A percentile compares a stretch with the other conserved stretches of the same genome.
phyloP scores from a whole-genome alignment of 2,113 vertebrate species.

The Catharus bicknelli region DNA sequence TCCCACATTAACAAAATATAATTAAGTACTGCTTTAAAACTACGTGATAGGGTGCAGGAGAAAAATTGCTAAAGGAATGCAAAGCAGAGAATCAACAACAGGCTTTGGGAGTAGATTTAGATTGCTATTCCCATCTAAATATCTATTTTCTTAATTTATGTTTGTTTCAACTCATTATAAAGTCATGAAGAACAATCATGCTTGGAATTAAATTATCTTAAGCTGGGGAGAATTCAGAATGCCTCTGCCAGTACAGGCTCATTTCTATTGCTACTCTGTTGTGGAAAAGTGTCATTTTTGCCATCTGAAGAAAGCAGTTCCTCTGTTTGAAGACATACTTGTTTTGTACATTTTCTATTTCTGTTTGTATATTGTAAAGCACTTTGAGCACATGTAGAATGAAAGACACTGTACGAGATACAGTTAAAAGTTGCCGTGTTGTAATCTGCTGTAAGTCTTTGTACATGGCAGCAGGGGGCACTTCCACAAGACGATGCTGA shows the following conservation, averaged over 20 bases:
- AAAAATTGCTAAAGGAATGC: not conserved
- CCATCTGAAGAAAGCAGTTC: constrained; percentile 32
- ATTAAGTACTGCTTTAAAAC: not conserved
- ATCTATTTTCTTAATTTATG: not conserved
- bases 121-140: not conserved
- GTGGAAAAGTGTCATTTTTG: constrained; percentile 26
- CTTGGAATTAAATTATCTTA: not conserved
- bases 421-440: not conserved
- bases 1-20: not conserved
- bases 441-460: constrained; percentile 31
- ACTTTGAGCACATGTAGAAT: constrained; percentile 4
- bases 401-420: not conserved
- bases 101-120: not conserved
- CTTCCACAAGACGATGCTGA: constrained; percentile 7
- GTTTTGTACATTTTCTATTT: constrained; percentile 49
- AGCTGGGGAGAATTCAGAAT: not conserved
- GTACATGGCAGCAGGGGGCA: constrained; percentile 42
- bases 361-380: constrained; percentile 48
- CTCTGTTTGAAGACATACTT: constrained; percentile 39
- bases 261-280: constrained; percentile 26
- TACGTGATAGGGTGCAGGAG: not conserved
- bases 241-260: constrained; percentile 4
- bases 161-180: not conserved
- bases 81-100: not conserved
- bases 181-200: not conserved